Percentiles rank a stretch among this genome's conserved stretches.
phyloP scores from a whole-genome alignment of 2,797 vertebrate genomes.

The Glossophaga mutica region DNA sequence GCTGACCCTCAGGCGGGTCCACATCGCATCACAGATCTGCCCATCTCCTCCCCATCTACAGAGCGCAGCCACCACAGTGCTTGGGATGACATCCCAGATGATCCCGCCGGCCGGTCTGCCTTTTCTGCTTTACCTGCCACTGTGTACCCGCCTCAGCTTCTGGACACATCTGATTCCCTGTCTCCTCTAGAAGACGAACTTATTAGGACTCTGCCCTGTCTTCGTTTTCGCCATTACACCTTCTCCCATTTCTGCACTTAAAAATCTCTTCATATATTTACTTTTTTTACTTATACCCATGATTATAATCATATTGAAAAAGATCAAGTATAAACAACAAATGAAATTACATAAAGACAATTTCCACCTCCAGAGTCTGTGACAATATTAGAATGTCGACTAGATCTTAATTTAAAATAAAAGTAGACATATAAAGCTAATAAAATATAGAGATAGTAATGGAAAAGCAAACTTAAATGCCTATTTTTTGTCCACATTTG shows the following conservation, averaged over 20 bases:
- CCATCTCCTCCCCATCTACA: neutral
- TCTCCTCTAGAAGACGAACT: neutral
- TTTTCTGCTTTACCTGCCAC: neutral
- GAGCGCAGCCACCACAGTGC: neutral
- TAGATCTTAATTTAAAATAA: constrained; percentile 1
- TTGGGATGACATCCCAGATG: neutral
- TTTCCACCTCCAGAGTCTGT: neutral
- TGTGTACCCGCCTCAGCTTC: neutral
- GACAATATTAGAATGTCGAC: neutral
- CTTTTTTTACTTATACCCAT: neutral
- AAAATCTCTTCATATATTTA: neutral
- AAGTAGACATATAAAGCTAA: neutral
- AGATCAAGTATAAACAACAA: neutral
- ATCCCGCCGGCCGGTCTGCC: neutral
- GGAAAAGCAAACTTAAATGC: neutral
- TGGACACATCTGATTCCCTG: neutral
- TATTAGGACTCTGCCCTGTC: neutral
- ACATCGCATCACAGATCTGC: neutral
- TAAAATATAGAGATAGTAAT: neutral
- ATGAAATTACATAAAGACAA: neutral
- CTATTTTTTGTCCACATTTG: neutral
- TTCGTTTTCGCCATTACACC: neutral
- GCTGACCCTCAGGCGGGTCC: no score
- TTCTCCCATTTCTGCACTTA: neutral
- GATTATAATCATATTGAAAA: constrained; percentile 36